phyloP scores from a whole-genome alignment of 1,140 invertebrate species.

The Megalopta genalis region DNA sequence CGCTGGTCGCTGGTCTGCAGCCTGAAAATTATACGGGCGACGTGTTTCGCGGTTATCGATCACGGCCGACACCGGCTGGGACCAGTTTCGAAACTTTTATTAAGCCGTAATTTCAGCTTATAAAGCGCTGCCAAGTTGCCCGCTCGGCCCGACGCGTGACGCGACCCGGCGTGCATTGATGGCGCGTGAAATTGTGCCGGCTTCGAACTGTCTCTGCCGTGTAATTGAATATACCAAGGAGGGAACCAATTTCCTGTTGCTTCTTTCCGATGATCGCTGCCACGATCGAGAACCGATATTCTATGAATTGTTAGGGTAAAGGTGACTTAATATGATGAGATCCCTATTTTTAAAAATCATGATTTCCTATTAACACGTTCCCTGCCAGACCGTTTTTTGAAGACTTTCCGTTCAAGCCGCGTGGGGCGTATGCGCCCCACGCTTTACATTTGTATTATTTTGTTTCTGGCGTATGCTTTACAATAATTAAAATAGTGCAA shows the following conservation, averaged over 20 bases:
- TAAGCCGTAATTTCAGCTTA: conserved; percentile 43
- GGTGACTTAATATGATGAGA: no score
- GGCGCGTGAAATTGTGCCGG: conserved; percentile 37
- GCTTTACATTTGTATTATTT: no score
- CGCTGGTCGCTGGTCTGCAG: not conserved
- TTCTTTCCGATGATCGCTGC: not conserved
- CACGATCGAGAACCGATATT: not conserved
- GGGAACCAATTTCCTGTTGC: not conserved
- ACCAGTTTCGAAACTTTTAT: conserved; percentile 34
- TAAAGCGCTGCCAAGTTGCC: conserved; percentile 32
- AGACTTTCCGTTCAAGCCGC: no score
- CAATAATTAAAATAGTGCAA: no score
- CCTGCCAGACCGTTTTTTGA: no score
- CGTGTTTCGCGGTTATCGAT: not conserved
- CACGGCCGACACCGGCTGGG: not conserved
- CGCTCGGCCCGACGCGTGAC: not conserved
- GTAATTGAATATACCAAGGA: no score
- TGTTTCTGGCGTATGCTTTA: no score
- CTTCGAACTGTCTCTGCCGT: not conserved
- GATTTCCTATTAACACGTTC: no score
- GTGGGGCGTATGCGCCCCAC: no score
- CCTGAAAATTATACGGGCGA: no score
- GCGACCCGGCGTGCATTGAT: conserved; percentile 3
- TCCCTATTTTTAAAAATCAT: not conserved
- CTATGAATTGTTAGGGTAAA: not conserved